phyloP scores from a whole-genome alignment of 2,888 invertebrate genomes.

The Monoplex corrugatus region DNA sequence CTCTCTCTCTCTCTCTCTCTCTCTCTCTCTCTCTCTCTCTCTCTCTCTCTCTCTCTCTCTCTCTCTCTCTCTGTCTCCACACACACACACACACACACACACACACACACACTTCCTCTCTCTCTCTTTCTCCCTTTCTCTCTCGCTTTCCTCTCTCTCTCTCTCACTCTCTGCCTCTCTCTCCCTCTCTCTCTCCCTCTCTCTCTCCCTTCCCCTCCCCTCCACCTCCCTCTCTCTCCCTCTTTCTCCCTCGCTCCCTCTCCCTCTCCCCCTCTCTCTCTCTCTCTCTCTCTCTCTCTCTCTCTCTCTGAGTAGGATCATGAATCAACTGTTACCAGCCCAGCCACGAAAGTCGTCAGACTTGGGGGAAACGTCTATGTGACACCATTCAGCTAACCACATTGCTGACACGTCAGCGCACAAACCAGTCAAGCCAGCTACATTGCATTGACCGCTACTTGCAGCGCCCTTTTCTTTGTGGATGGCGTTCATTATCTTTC shows the following conservation, averaged over 20 bases:
- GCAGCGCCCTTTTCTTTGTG: too few species aligned
- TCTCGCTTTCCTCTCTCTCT: background rate
- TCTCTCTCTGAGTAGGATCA: too few species aligned
- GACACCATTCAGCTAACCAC: too few species aligned
- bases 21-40: slow-evolving; percentile 5
- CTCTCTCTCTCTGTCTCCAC: background rate
- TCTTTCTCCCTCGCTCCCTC: background rate
- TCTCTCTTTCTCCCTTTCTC: slow-evolving; percentile 33
- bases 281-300: background rate
- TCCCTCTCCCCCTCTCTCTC: background rate
- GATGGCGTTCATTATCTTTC: too few species aligned
- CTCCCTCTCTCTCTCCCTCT: background rate
- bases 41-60: slow-evolving; percentile 35
- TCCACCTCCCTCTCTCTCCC: background rate
- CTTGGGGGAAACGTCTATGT: too few species aligned
- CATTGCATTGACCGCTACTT: too few species aligned
- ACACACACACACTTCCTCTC: background rate
- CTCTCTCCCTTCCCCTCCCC: background rate
- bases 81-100: background rate
- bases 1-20: background rate
- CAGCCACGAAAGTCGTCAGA: too few species aligned
- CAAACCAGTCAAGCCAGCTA: too few species aligned
- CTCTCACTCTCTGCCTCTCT: background rate
- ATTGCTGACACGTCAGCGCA: too few species aligned
- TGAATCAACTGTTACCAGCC: too few species aligned